Evolutionary conservation across 2,113 vertebrate species (phyloP), one percentile per base, ranked within the genome.

Genomic region (Pluvialis apricaria): DNA sequence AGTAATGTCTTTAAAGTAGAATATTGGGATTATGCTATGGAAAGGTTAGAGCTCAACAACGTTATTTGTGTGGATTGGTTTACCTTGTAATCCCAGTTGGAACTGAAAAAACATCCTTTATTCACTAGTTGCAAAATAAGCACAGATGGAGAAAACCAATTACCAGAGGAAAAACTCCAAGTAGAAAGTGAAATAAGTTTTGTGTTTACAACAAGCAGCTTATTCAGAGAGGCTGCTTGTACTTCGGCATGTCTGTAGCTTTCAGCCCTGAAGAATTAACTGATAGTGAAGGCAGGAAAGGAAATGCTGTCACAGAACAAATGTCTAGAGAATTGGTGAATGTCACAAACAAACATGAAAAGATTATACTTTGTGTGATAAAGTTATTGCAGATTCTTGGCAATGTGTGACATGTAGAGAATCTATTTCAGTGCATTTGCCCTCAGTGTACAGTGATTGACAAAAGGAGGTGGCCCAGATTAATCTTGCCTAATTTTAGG

Each of bases 401-500:
- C 52, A 42, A 42, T 1, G 7, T 68, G 44, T 29, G 65, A 31
- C 31, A 8, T 15, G 11, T 5, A 40, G 55, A 42, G 61, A 76
- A 82, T 32, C 31, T 54, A 9, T 76, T 88, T 91, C 24, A 8
- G 64, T 79, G 69, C 44, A 7, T 78, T 71, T 92, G 86, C 51
- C 79, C 57, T 94, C 52, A 29, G 42, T 22, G 26, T 34, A 3
- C 13, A 4, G 17, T 61, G 82, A 55, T 0, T 81, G 95, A 45
- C 69, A 88, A 94, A 93, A 94, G 72, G 64, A 92, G 73, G 61
- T 92, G 89, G 83, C 96, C 94, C 80, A 95, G 72, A 92, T 92
- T 83, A 80, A 78, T 58, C 71, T 86, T 65, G 55, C 55, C 89
- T 96, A 84, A 96, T 95, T 97, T 95, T 95, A 95, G 83, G 20